Percentiles rank a stretch among this genome's conserved stretches.
phyloP scores from a whole-genome alignment of 1,140 invertebrate genomes.

The Ganaspis sp. region DNA sequence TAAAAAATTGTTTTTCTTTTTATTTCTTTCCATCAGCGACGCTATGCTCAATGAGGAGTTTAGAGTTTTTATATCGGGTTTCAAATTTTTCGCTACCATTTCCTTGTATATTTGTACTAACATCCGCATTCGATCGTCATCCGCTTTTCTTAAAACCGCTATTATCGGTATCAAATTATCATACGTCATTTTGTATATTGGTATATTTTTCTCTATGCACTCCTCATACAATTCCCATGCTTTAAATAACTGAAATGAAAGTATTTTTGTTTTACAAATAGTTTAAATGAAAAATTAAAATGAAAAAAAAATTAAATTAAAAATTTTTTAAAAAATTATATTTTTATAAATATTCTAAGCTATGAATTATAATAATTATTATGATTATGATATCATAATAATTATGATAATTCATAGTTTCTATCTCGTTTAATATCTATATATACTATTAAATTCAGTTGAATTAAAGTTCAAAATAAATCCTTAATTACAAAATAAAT shows the following conservation, averaged over 20 bases:
- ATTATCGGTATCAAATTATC: constrained; percentile 83
- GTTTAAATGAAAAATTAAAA: too few species aligned
- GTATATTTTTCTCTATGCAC: constrained; percentile 80
- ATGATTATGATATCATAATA: too few species aligned
- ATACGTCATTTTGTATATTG: constrained; percentile 81
- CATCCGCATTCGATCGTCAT: constrained; percentile 55
- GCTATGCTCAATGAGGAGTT: constrained; percentile 80
- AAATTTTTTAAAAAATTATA: too few species aligned
- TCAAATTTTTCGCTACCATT: constrained; percentile 79
- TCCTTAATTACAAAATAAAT: too few species aligned
- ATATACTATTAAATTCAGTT: too few species aligned
- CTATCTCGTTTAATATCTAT: too few species aligned
- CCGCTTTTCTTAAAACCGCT: constrained; percentile 79
- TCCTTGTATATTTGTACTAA: constrained; percentile 78
- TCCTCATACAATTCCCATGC: constrained; percentile 82
- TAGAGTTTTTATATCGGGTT: constrained; percentile 85
- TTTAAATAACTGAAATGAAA: constrained; percentile 62
- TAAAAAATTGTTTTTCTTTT: constrained; percentile 72
- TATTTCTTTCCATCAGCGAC: not conserved
- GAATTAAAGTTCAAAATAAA: too few species aligned
- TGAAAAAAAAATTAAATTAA: too few species aligned
- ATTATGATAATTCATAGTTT: too few species aligned
- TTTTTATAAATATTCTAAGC: too few species aligned
- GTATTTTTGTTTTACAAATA: too few species aligned
- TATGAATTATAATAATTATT: too few species aligned